phyloP scores from a whole-genome alignment of 2,888 invertebrate genomes.

The Plagodis pulveraria region DNA sequence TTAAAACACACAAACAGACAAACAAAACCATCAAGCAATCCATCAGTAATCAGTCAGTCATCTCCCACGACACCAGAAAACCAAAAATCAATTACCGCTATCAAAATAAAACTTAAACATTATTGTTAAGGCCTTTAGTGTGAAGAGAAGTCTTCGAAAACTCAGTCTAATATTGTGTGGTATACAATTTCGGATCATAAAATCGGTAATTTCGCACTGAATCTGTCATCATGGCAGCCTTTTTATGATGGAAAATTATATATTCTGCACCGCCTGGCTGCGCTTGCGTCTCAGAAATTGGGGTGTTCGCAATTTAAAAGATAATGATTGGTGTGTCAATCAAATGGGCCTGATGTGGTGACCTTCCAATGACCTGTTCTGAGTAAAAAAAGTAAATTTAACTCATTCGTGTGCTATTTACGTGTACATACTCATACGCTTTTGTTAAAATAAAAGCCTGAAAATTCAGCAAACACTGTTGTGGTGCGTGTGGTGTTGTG shows the following conservation, averaged over 20 bases:
- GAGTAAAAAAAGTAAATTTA: not conserved
- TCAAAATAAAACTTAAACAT: not conserved
- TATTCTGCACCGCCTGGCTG: conserved; percentile 38
- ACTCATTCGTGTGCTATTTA: not conserved
- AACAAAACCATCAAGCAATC: conserved; percentile 36
- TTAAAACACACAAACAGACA: conserved; percentile 33
- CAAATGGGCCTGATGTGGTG: conserved; percentile 21
- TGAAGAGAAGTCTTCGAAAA: not conserved
- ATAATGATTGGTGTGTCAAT: conserved; percentile 37
- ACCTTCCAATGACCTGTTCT: conserved; percentile 21
- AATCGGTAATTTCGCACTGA: conserved; percentile 48
- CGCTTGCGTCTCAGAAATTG: conserved; percentile 23
- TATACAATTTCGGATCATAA: conserved; percentile 53
- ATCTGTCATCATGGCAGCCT: conserved; percentile 56
- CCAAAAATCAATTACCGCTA: not conserved
- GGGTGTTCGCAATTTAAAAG: conserved; percentile 25
- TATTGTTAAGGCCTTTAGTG: conserved; percentile 1
- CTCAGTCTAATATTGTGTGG: not conserved
- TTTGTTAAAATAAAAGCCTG: too few relatives aligned
- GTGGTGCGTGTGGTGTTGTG: too few relatives aligned
- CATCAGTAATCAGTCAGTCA: conserved; percentile 41
- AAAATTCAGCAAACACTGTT: too few relatives aligned
- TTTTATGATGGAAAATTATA: conserved; percentile 63
- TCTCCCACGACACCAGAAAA: conserved; percentile 32
- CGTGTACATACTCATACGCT: too few relatives aligned